Evolutionary conservation across 2,113 vertebrate genomes (phyloP).

Genomic region (Anhinga rufa): DNA sequence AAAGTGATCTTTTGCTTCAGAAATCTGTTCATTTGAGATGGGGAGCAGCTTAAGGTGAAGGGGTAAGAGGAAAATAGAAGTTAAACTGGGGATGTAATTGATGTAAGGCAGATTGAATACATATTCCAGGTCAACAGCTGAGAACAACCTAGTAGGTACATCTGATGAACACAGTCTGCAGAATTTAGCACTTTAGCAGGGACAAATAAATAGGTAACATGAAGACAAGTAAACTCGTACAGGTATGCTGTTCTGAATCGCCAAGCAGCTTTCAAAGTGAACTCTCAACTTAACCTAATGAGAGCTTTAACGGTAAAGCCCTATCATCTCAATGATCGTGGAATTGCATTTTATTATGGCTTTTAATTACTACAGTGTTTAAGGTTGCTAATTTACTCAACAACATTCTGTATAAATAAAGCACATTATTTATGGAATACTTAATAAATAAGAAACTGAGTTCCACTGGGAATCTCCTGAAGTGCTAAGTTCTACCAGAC

Average conservation of each 20-base stretch:
- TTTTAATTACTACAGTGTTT: background rate
- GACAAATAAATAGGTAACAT: background rate
- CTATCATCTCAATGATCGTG: background rate
- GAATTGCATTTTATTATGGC: background rate
- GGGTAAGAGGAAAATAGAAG: background rate
- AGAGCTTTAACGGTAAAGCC: background rate
- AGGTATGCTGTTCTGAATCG: background rate
- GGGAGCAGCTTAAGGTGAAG: background rate
- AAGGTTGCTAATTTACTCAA: background rate
- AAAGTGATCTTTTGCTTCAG: background rate
- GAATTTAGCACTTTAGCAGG: background rate
- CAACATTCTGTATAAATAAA: background rate
- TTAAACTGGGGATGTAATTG: background rate
- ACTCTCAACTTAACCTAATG: background rate
- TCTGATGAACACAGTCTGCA: background rate
- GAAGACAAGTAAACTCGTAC: background rate
- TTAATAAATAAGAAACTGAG: background rate
- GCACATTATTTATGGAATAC: background rate
- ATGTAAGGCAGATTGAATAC: background rate
- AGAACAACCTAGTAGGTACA: background rate
- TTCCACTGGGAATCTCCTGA: background rate
- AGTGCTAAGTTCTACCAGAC: background rate
- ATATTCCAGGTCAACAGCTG: background rate
- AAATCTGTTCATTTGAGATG: background rate
- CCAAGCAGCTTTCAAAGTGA: background rate